Evolutionary conservation across 2,888 invertebrate species (phyloP), one percentile per base, ranked within the genome.

Genomic region (Andrena flavipes): DNA sequence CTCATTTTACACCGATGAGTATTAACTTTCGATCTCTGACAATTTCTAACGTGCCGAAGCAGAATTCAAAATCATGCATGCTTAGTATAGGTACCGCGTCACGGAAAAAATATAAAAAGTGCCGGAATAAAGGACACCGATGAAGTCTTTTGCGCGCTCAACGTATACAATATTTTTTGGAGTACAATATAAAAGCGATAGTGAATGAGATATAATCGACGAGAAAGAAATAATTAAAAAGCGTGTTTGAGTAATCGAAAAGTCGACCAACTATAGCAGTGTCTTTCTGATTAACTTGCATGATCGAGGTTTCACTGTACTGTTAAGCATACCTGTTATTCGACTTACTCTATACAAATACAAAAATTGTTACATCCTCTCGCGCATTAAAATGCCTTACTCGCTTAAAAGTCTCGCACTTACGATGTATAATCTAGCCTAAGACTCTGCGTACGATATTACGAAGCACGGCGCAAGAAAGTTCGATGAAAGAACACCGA

Each of bases 331-430:
- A 88, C 82, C 82, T 86, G 84, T 89, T 87, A 88, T 80, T 75
- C 89, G 85, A 89, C 87, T 88, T 87, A 89, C 59, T 86, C 90
- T 92, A 92, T 93, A 93, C 92, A 93, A 91, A 92, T 93, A 93
- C 92, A 93, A 93, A 82, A 93, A 92, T 92, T 85, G 91, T 91
- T 91, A 93, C 93, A 92, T 93, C 92, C 91, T 92, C 91, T 90
- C 91, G 90, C 91, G 91, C 89, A 91, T 90, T 91, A 89, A 91
- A 91, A 92, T 88, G 89, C 87, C 91, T 91, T 92, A 91, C 20
- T 77, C 73, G 73, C 68, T 76, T 85, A 81, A 73, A 73, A 83
- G 84, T 81, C 84, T 69, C 77, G 85, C 81, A 86, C 77, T 85
- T 85, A 91, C 87, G 79, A 85, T 89, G 85, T 87, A 90, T 90